These are phyloP conservation scores for Prolemur simus DNA, from an alignment of 2,113 vertebrate species.

Conservation along the genomic window DNA sequence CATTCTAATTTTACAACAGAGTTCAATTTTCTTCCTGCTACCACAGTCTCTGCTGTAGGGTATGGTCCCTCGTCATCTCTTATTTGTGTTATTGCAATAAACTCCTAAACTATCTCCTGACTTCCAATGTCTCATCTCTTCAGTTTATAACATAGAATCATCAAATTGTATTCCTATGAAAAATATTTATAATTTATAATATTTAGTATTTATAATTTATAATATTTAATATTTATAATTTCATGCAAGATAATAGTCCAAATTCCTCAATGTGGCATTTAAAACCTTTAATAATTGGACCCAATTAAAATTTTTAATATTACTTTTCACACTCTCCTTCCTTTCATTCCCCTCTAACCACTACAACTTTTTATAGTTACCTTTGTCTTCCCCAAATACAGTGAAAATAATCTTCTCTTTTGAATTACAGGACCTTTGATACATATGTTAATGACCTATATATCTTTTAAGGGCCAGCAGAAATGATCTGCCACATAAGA, in stretches of 20 bases:
- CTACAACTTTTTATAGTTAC: background rate
- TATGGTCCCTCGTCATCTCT: background rate
- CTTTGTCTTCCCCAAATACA: background rate
- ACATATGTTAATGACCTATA: background rate
- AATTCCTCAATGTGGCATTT: background rate
- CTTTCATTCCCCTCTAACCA: accelerated
- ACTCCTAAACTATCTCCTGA: background rate
- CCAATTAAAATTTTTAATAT: background rate
- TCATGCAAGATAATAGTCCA: background rate
- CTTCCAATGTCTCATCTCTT: background rate
- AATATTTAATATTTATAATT: background rate
- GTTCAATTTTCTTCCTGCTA: background rate
- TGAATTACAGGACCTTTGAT: background rate
- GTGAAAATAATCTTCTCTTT: background rate
- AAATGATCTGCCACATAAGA: background rate
- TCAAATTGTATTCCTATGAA: background rate
- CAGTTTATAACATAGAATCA: background rate
- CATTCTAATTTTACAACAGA: background rate
- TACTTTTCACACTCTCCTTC: background rate
- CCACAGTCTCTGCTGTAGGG: background rate
- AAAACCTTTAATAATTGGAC: background rate
- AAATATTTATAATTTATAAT: background rate
- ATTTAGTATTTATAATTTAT: background rate
- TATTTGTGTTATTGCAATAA: background rate
- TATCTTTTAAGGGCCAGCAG: background rate